Percentiles rank a stretch among this genome's conserved stretches.
These are phyloP conservation scores for Hesperophylax magnus DNA, from an alignment of 1,140 invertebrate species.

Conservation along the genomic window DNA sequence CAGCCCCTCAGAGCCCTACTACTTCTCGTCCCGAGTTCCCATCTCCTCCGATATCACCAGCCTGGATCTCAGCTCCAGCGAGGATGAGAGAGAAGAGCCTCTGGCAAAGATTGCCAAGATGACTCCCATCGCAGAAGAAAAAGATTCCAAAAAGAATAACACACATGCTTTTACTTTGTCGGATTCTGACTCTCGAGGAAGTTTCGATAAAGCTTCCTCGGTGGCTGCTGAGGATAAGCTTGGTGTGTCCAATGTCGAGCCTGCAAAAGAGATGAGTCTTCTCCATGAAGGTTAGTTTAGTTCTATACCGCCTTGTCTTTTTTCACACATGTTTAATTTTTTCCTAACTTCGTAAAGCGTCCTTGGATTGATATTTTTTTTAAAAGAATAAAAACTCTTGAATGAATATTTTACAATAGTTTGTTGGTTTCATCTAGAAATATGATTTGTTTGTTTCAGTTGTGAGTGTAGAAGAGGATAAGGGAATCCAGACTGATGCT, in stretches of 20 bases:
- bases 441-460: constrained; percentile 4
- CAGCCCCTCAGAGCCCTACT: background rate
- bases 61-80: constrained; percentile 9
- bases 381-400: too few species aligned
- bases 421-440: too few species aligned
- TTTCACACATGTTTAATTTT: background rate
- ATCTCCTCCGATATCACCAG: background rate
- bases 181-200: background rate
- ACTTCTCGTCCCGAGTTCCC: background rate
- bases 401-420: background rate
- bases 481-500: too few species aligned
- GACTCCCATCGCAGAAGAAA: too few species aligned
- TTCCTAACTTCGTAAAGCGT: background rate
- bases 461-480: too few species aligned
- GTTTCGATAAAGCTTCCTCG: background rate
- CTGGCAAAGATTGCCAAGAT: background rate
- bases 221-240: background rate
- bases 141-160: too few species aligned
- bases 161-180: background rate
- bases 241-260: background rate
- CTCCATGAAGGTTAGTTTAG: background rate
- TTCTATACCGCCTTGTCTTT: too few species aligned
- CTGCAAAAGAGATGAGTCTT: background rate
- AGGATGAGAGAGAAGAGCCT: background rate
- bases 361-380: too few species aligned